Evolutionary conservation across 2,113 vertebrate species (phyloP), one percentile per base, ranked within the genome.

Genomic region (Chionomys nivalis): DNA sequence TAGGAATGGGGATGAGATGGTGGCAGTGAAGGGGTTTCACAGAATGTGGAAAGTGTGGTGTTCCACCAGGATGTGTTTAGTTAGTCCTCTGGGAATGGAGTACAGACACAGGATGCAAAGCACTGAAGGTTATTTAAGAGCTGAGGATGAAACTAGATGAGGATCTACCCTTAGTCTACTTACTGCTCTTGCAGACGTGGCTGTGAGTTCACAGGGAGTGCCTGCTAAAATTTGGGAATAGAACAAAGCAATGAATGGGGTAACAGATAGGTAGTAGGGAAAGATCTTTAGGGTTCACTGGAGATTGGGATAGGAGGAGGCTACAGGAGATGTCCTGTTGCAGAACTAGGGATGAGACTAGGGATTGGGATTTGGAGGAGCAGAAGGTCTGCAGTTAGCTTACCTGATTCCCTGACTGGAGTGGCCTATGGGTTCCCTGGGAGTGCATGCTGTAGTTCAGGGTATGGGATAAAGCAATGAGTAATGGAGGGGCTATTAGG

Each of bases 201-300:
- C 21, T 58, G 11, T 82, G 1, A 3, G 12, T 17, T 16, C n/a
- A 7, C 24, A 10, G 2, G 11, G 36, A 81, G 12, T 39, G 79
- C 23, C 36, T 61, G 21, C 13, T 31, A 26, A 14, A 39, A 7
- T 24, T 42, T 0, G 6, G 14, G 3, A 3, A 24, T 83, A 14
- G 7, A 0, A 14, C 7, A 83, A 63, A 63, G 26, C 0, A 42
- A 28, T 10, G 13, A 28, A 61, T 39, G 17, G 0, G 6, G 1
- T 7, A 42, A 28, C 0, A 0, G 23, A 28, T 8, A 13, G 36
- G 3, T 39, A 26, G 0, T 7, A 26, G 24, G 11, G 36, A 28
- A 61, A 61, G 23, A 82, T 61, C 13, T 14, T 39, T 28, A 8
- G 13, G 55, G 3, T n/a, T 23, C 11, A 81, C 12, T 58, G 21